Evolutionary conservation across 2,888 invertebrate genomes (phyloP), one percentile per base, ranked within the genome.

Genomic region (Scaptomyza flava): DNA sequence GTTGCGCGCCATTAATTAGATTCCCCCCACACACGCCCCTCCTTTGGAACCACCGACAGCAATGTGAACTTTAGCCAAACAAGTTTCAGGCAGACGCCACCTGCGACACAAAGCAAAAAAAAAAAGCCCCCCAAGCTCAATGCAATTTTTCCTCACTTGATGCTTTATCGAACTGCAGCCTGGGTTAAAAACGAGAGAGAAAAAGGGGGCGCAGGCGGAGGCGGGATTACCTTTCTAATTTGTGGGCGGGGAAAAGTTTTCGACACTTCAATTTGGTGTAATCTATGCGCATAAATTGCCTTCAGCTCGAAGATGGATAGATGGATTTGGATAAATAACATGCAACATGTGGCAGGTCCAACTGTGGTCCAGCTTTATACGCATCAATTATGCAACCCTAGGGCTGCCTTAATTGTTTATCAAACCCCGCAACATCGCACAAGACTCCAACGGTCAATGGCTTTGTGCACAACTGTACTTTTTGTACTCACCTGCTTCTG

Each of bases 401-500:
- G 7, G 31, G 27, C 17, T 7, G 31, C 11, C 23, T 14, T 54
- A 20, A 42, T 53, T 31, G 30, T 50, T 38, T 52, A 69, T n/a
- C 33, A 12, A 1, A 20, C 31, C 4, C 12, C 34, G 9, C 11
- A 9, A 33, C 33, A 12, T 2, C 50, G 11, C 50, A 3, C 17
- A 9, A 30, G 23, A 47, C 47, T 33, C 33, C 3, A 17, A 9
- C 33, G 20, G 33, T 50, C 50, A 33, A 20, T 48, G 48, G 12
- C 33, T 48, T 6, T 12, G 11, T 42, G 8, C 42, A 20, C 12
- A 30, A 75, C 63, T 76, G 53, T 45, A 42, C 23, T 45, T 51
- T 48, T 2, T 17, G 73, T 53, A 72, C 93, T 93, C 89, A 96
- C 96, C 95, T 96, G 96, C 91, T 95, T 95, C 73, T 94, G 94